These are phyloP conservation scores for Engystomops pustulosus DNA, from an alignment of 2,113 vertebrate species.

Conservation along the genomic window DNA sequence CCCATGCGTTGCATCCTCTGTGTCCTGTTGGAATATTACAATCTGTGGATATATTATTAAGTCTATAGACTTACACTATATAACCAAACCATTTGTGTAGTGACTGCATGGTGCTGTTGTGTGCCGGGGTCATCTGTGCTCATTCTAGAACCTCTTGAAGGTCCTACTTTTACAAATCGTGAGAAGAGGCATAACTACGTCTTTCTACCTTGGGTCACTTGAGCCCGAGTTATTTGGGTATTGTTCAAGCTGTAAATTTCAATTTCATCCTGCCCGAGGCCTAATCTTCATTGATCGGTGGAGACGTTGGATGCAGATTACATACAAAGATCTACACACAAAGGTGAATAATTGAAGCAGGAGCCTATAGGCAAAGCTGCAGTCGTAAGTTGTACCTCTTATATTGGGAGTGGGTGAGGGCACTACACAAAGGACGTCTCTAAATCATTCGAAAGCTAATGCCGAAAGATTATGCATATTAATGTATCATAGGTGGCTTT, in stretches of 20 bases:
- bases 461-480: not conserved
- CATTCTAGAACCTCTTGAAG: not conserved
- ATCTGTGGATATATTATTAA: conserved; percentile 29
- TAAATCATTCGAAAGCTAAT: not conserved
- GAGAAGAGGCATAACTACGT: not conserved
- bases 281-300: conserved; percentile 14
- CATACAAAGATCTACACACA: not conserved
- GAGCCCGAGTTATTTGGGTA: not conserved
- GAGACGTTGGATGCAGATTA: conserved; percentile 15
- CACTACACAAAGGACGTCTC: not conserved
- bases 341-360: conserved; percentile 4
- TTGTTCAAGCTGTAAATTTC: not conserved
- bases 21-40: conserved; percentile 22
- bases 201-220: not conserved
- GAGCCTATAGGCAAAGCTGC: conserved; percentile 22
- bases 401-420: not conserved
- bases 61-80: not conserved
- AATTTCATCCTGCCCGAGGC: conserved; percentile 27
- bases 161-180: not conserved
- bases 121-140: not conserved
- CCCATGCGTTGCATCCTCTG: not conserved
- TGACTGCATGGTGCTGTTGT: not conserved
- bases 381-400: conserved; percentile 22
- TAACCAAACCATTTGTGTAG: not conserved
- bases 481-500: not conserved